Base-by-base conservation (phyloP, 2,797 vertebrate species). In the Orestias chungarensis region DNA sequence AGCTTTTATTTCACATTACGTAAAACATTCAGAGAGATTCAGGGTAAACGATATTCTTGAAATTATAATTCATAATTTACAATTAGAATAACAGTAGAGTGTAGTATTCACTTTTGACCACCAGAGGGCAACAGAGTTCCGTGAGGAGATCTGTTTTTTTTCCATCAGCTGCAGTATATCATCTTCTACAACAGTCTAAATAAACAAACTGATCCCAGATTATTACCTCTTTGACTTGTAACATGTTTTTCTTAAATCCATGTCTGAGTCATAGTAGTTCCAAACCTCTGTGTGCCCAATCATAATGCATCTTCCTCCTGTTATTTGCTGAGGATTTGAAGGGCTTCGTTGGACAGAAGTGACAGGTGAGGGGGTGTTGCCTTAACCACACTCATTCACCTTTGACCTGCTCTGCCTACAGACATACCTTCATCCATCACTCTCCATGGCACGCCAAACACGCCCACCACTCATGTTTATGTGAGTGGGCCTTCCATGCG, bases 291-390 rank as follows among this genome's bases (percentile, higher is more conserved):
- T 9, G 7, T 20, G 15, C 27, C 57, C 3, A 27, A 62, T 74
- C 15, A 54, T 12, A 57, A 20, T 17, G 35, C 52, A 33, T 4
- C 23, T 59, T 59, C 31, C 35, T 62, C 35, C 35, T 40, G 27
- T 44, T 3, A 57, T 74, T 62, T 76, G 54, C 64, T 27, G 18
- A 47, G 42, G 50, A 4, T 66, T 75, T 70, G 68, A 2, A 70
- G 68, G 65, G 55, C 78, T 87, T 72, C 80, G 78, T 71, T 75
- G 42, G 29, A 44, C n/a, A 47, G 27, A 23, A 66, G 76, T 91
- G 88, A 89, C 94, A 93, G 93, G 93, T 93, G 93, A 92, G 86
- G 85, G 89, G 93, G 93, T 81, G 91, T 91, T 66, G 85, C 25
- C 3, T 64, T 64, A 61, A 71, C 23, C 4, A 50, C 69, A 23